A percentile compares a stretch with the other conserved stretches of the same genome.
Conservation (phyloP, 2,113 vertebrate species). For the Ginglymostoma cirratum region DNA sequence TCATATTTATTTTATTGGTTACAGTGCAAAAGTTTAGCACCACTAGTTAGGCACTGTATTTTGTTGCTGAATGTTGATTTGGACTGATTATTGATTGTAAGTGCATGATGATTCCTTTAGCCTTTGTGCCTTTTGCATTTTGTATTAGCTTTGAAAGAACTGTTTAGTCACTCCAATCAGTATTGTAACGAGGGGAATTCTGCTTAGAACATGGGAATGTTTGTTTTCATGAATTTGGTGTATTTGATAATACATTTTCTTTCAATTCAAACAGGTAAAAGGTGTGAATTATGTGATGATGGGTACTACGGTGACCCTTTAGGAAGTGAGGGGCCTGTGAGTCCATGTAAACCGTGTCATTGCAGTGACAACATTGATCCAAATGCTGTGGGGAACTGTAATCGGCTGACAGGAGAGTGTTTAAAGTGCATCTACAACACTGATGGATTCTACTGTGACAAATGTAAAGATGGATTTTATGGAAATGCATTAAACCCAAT, state of each 20-base stretch:
- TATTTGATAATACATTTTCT: not conserved
- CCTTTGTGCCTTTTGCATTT: not conserved
- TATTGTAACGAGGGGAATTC: not conserved
- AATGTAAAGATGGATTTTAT: slow-evolving; percentile 38
- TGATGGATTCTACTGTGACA: slow-evolving; percentile 38
- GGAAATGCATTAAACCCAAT: slow-evolving; percentile 32
- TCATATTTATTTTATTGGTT: not conserved
- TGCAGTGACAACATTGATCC: slow-evolving; percentile 88
- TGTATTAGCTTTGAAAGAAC: not conserved
- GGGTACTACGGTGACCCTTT: slow-evolving; percentile 88
- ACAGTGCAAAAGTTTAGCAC: not conserved
- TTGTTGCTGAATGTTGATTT: not conserved
- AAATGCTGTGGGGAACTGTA: slow-evolving; percentile 39
- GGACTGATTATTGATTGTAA: not conserved
- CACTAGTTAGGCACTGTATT: not conserved
- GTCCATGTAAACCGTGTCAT: slow-evolving; percentile 75
- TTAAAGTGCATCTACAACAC: slow-evolving; percentile 39
- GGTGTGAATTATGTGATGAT: slow-evolving; percentile 91
- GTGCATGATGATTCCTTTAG: not conserved
- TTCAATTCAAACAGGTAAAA: slow-evolving; percentile 64
- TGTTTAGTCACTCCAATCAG: not conserved
- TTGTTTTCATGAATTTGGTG: not conserved
- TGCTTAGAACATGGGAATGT: not conserved
- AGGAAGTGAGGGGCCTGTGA: slow-evolving; percentile 57
- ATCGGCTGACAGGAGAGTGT: slow-evolving; percentile 37